Evolutionary conservation across 2,113 vertebrate genomes (phyloP).

Genomic region (Anser cygnoides): DNA sequence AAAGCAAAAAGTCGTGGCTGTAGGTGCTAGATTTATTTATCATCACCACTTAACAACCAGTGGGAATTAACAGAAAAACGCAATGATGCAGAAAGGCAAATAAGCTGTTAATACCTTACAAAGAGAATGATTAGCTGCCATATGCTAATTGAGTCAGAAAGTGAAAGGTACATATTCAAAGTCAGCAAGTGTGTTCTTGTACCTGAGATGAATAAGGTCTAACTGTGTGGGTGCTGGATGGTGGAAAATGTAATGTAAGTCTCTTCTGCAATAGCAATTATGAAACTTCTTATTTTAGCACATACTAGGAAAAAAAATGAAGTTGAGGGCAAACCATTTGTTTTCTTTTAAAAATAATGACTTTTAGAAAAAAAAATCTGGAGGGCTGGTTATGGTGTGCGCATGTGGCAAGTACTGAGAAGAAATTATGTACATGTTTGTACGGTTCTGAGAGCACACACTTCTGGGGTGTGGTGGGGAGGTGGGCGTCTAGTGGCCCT

Average conservation of each 20-base stretch:
- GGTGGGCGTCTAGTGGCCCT: not conserved
- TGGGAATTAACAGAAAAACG: not conserved
- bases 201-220: not conserved
- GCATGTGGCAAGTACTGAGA: not conserved
- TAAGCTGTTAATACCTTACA: not conserved
- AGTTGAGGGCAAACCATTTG: not conserved
- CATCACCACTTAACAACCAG: not conserved
- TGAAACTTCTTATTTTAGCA: not conserved
- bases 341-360: not conserved
- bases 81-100: not conserved
- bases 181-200: not conserved
- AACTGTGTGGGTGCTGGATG: not conserved
- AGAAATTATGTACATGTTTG: not conserved
- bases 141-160: not conserved
- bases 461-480: not conserved
- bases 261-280: not conserved
- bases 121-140: constrained; percentile 13
- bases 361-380: not conserved
- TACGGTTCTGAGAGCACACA: not conserved
- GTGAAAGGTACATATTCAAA: not conserved
- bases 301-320: not conserved
- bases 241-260: constrained; percentile 4
- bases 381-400: not conserved
- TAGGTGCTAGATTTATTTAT: not conserved
- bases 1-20: not conserved